Evolutionary conservation across 1,140 invertebrate genomes (phyloP), one percentile per base, ranked within the genome.

Genomic region (Mesaphorura yosii): DNA sequence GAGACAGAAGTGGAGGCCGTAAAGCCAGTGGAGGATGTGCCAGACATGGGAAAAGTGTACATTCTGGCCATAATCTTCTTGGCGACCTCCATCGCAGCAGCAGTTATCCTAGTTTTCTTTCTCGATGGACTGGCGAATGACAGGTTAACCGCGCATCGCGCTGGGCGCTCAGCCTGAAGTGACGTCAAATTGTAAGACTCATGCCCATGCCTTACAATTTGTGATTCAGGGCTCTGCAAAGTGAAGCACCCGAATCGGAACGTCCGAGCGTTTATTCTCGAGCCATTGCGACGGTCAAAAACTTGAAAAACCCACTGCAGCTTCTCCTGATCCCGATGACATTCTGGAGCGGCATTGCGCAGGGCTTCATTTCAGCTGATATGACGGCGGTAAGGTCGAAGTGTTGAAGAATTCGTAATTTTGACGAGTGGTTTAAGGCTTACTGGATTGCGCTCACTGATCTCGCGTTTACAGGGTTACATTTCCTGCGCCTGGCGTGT

Each of bases 291-390:
- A 93, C 90, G 2, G 81, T 87, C 49, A 83, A 83, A 66, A 90
- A 95, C 65, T 72, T 91, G 57, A 88, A 86, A 72, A 88, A 89
- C 66, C 82, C 82, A 0, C 86, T 89, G 64, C 89, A 94, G 65
- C 80, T 93, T 61, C 74, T 96, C 5, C 76, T 97, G 10, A 91
- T 96, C 60, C 89, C 91, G 1, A 81, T 97, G 51, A 96, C 92
- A 0, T 71, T 96, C 29, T 97, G 88, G 80, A 94, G 92, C 64
- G 93, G 92, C 41, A 84, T 96, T 76, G 91, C 96, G 68, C 91
- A 97, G 68, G 90, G 88, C 0, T 96, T 95, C 72, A 87, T 95
- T 54, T 83, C 85, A 12, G 89, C 88, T 39, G 89, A 96, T 63
- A 96, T 88, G 67, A 95, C n/a, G n/a, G n/a, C n/a, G n/a, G n/a